Conservation (phyloP, 2,113 vertebrate genomes). For the Dryoscopus gambensis region DNA sequence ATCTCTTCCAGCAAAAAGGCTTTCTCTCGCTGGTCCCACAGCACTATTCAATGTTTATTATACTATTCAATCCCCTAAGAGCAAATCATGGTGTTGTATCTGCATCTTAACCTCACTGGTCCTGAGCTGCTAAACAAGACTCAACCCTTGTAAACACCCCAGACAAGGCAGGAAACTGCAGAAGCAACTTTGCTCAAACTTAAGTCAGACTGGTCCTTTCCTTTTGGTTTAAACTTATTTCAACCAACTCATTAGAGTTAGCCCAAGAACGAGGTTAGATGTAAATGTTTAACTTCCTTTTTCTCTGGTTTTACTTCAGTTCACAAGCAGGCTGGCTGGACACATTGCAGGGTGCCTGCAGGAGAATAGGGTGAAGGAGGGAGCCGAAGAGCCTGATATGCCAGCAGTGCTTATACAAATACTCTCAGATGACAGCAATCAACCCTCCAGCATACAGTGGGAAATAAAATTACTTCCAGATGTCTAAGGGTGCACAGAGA, state of each 20-base stretch:
- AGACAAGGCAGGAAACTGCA: neutral
- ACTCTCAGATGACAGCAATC: neutral
- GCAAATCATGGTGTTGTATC: neutral
- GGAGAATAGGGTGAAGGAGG: neutral
- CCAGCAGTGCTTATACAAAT: neutral
- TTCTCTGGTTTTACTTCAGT: neutral
- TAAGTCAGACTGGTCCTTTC: neutral
- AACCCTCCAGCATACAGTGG: neutral
- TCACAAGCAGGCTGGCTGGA: neutral
- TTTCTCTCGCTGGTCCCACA: neutral
- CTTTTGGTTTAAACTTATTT: neutral
- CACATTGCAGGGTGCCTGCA: neutral
- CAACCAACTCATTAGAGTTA: neutral
- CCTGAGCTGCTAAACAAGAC: neutral
- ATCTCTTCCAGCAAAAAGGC: neutral
- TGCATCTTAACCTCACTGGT: neutral
- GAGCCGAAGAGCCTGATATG: neutral
- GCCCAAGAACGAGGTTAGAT: neutral
- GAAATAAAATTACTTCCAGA: slow-evolving; percentile 16
- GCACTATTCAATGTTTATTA: neutral
- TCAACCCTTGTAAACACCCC: neutral
- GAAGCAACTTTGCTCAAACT: neutral
- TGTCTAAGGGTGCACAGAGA: neutral
- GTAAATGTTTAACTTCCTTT: neutral
- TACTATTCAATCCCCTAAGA: neutral